Base-by-base conservation (phyloP, 2,797 vertebrate genomes). In the Sebastes iracundus region DNA sequence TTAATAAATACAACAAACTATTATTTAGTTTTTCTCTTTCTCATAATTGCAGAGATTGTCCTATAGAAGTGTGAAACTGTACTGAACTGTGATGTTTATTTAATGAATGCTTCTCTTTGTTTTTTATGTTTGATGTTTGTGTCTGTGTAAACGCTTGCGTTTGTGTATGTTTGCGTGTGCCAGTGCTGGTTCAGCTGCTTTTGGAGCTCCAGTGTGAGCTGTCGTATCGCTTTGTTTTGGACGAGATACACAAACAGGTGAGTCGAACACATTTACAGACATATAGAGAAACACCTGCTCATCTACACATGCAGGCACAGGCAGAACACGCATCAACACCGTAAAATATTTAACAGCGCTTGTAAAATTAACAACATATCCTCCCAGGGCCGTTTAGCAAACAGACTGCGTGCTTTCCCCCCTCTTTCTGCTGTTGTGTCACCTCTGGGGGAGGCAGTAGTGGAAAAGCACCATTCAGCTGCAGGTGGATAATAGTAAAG, bases 141-240 rank as follows among this genome's bases (percentile, higher is more conserved):
- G 13, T 84, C n/a, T 73, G 58, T 55, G 27, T 77, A 25, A 73
- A 56, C 67, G 23, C 52, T 27, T 79, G 38, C 14, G 10, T 82
- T 27, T 78, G 12, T 77, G 18, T 87, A 62, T 85, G 25, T 82
- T 25, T 66, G 4, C 63, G 22, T 61, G 7, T 33, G 7, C 85
- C 93, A 99, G 98, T 98, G 83, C 95, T 99, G 79, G 92, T 97
- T 87, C 95, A 95, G 90, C 93, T 99, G 83, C 88, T 96, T 6
- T 73, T 93, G 52, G 96, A 98, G 81, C 91, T 98, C 81, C 97
- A 97, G 87, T 95, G 92, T 71, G 97, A 98, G 20, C 90, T 93
- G 80, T 94, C 93, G 27, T 55, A 96, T 53, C 82, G 65, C 60
- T 96, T 93, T 83, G 90, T 98, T 88, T 93, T 99, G 94, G 94